Conservation (phyloP, 2,888 invertebrate genomes). For the Cepaea hortensis region DNA sequence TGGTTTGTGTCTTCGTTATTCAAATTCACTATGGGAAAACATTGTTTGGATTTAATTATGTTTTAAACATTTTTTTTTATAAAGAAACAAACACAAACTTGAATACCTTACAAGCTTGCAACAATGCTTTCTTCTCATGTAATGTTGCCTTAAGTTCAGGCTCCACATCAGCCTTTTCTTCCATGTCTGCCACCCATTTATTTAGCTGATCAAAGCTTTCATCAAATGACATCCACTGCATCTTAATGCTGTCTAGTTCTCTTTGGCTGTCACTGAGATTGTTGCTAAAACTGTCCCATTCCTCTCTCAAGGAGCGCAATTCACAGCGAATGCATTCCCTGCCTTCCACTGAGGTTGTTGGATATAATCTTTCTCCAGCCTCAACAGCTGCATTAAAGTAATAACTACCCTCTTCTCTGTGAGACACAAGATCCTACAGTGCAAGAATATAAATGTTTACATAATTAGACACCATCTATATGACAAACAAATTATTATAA, state of each 20-base stretch:
- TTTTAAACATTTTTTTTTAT: too few relatives aligned
- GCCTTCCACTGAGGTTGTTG: constrained; percentile 95
- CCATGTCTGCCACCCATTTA: constrained; percentile 93
- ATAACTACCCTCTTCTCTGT: constrained; percentile 76
- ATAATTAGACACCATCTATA: not conserved
- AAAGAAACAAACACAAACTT: not conserved
- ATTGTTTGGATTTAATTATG: too few relatives aligned
- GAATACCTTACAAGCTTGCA: constrained; percentile 89
- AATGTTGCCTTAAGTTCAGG: constrained; percentile 91
- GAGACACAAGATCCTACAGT: constrained; percentile 61
- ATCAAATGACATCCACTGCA: constrained; percentile 94
- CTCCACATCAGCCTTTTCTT: constrained; percentile 88
- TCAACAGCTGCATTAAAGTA: constrained; percentile 90
- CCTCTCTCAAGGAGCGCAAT: constrained; percentile 84
- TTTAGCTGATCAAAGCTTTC: constrained; percentile 92
- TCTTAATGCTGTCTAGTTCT: constrained; percentile 89
- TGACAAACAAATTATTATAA: too few relatives aligned
- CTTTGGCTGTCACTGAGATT: constrained; percentile 83
- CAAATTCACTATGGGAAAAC: too few relatives aligned
- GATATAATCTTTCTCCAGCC: constrained; percentile 92
- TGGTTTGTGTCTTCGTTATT: too few relatives aligned
- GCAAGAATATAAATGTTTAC: not conserved
- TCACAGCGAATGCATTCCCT: constrained; percentile 93
- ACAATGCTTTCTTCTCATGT: constrained; percentile 85
- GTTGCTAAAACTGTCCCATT: constrained; percentile 93